A percentile compares a stretch with the other conserved stretches of the same genome.
phyloP scores from a whole-genome alignment of 2,888 invertebrate genomes.

The Drosophila crucigera region DNA sequence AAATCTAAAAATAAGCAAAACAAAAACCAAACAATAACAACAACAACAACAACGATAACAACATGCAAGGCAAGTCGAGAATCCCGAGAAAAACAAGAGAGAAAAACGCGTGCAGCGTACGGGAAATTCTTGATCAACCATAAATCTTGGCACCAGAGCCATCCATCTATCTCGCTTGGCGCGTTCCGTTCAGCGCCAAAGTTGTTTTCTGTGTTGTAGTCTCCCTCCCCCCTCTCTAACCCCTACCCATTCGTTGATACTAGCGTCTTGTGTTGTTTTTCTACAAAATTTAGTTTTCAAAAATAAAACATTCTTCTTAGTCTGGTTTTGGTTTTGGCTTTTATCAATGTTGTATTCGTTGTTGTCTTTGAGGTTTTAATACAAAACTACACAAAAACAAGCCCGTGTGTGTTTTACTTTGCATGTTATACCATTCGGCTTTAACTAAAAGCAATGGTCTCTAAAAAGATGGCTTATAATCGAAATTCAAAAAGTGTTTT shows the following conservation, averaged over 20 bases:
- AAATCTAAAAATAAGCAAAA: slow-evolving; percentile 73
- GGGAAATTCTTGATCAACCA: slow-evolving; percentile 83
- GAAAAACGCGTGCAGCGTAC: slow-evolving; percentile 67
- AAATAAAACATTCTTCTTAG: slow-evolving; percentile 67
- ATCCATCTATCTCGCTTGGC: slow-evolving; percentile 82
- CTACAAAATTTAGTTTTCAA: slow-evolving; percentile 62
- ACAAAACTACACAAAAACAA: slow-evolving; percentile 31
- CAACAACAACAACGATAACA: slow-evolving; percentile 13
- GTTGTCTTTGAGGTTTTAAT: slow-evolving; percentile 12
- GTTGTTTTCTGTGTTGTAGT: slow-evolving; percentile 69
- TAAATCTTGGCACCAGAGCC: slow-evolving; percentile 81
- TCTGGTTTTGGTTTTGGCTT: slow-evolving; percentile 41
- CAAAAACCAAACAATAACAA: slow-evolving; percentile 28
- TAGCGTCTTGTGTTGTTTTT: slow-evolving; percentile 47
- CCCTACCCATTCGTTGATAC: not conserved
- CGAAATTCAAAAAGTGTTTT: not conserved
- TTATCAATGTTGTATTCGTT: slow-evolving; percentile 14
- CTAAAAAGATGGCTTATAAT: not conserved
- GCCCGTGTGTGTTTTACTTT: slow-evolving; percentile 40
- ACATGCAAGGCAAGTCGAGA: slow-evolving; percentile 34
- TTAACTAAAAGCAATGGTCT: slow-evolving; percentile 27
- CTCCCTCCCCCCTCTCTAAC: not conserved
- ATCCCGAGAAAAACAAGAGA: slow-evolving; percentile 29
- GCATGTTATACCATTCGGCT: slow-evolving; percentile 16
- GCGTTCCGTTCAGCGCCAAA: slow-evolving; percentile 76